Evolutionary conservation across 2,113 vertebrate genomes (phyloP), one percentile per base, ranked within the genome.

Genomic region (Entomyzon cyanotis): DNA sequence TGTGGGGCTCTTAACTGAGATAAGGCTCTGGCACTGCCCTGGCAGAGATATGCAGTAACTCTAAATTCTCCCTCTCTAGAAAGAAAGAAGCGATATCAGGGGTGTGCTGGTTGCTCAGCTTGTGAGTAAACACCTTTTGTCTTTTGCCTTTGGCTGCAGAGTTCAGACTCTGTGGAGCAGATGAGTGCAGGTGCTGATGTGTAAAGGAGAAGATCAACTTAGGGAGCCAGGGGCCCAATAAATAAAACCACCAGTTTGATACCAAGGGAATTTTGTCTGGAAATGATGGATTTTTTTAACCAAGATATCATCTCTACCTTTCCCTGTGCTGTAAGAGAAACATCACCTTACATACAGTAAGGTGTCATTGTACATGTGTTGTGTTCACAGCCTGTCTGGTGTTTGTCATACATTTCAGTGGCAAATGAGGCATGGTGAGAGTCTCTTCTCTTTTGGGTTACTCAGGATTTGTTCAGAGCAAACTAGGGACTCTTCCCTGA

Each of bases 391-490:
- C 17, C 19, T 7, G 21, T 1, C 3, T 62, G 7, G 12, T 3
- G 4, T 62, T 46, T 77, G 68, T 19, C 22, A 5, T 9, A 3
- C 37, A 20, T 53, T 81, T 70, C 47, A 50, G 3, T 49, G 16
- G 23, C 19, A 74, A 80, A 49, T 25, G 7, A 30, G 42, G 27
- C 14, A 16, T n/a, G 9, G 3, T 47, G 53, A 28, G 46, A 59
- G 12, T 47, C 10, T 68, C 12, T 12, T 58, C 35, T 69, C 15
- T 0, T 64, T 89, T 88, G 56, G 35, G 17, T 84, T 84, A 79
- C 21, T 84, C 74, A 50, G 35, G 76, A 69, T 82, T 94, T 93
- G 39, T 90, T 84, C 46, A 78, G 80, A 94, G 59, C 22, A 84
- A 90, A 37, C 31, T n/a, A 41, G 17, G 42, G 30, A 19, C 15